Conservation (phyloP, 2,888 invertebrate genomes). For the Schizotus pectinicornis region DNA sequence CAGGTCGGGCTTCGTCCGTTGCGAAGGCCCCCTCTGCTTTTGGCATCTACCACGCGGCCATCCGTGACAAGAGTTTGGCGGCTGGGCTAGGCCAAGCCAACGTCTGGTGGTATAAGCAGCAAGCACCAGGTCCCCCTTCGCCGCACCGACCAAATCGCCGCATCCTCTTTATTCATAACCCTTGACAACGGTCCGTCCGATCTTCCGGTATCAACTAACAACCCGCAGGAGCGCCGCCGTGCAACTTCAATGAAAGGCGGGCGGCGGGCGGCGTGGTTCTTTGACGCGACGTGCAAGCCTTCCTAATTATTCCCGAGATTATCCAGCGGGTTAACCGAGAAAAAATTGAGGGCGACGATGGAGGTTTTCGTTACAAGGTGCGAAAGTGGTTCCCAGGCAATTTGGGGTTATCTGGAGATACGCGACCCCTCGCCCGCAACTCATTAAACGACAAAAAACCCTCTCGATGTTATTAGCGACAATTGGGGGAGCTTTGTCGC, state of each 20-base stretch:
- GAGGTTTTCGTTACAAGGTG: slow-evolving; percentile 10
- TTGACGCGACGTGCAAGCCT: slow-evolving; percentile 6
- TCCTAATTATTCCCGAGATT: neutral
- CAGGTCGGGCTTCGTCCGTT: too few species aligned
- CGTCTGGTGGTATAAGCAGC: slow-evolving; percentile 22
- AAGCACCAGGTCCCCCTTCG: slow-evolving; percentile 16
- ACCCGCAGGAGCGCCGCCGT: slow-evolving; percentile 6
- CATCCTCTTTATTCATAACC: slow-evolving; percentile 46
- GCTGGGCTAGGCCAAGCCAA: slow-evolving; percentile 26
- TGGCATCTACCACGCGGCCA: neutral
- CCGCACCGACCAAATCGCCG: slow-evolving; percentile 28
- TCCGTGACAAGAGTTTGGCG: slow-evolving; percentile 13
- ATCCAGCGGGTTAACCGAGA: slow-evolving; percentile 9
- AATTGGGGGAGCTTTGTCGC: slow-evolving; percentile 4
- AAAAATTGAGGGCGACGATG: slow-evolving; percentile 15
- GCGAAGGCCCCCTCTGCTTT: too few species aligned
- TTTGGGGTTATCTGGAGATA: too few species aligned
- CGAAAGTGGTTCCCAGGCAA: too few species aligned
- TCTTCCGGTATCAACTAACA: slow-evolving; percentile 41
- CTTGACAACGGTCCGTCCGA: slow-evolving; percentile 41
- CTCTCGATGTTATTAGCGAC: neutral
- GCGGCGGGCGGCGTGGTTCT: slow-evolving; percentile 13
- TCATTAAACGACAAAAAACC: too few species aligned
- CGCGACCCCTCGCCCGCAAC: too few species aligned
- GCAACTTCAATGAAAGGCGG: slow-evolving; percentile 21